phyloP scores from a whole-genome alignment of 1,140 invertebrate genomes.

The Lethrus apterus region DNA sequence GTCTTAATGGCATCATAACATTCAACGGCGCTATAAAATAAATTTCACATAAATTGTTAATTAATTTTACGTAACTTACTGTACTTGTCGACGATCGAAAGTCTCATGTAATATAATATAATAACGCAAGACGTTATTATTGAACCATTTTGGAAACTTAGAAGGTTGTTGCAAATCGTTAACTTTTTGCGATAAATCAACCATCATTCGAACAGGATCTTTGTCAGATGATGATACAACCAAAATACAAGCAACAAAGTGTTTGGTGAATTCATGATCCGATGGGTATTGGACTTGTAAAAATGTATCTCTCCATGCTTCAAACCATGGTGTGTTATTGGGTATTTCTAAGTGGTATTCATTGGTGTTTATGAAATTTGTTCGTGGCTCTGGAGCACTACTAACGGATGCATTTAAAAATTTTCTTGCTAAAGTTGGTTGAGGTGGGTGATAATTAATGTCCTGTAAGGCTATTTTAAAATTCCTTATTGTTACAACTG shows the following conservation, averaged over 20 bases:
- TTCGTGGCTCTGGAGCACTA: conserved; percentile 59
- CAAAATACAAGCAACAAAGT: conserved; percentile 85
- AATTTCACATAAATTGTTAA: background rate
- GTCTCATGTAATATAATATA: conserved; percentile 86
- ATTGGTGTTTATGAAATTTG: conserved; percentile 46
- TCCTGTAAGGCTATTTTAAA: conserved; percentile 75
- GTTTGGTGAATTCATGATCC: conserved; percentile 92
- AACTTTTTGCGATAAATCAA: conserved; percentile 67
- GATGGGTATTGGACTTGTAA: conserved; percentile 81
- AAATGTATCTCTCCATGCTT: conserved; percentile 89
- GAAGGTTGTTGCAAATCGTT: conserved; percentile 68
- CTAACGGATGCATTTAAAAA: conserved; percentile 81
- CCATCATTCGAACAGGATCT: conserved; percentile 71
- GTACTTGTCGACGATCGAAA: conserved; percentile 19
- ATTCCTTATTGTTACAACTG: conserved; percentile 62
- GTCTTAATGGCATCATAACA: conserved; percentile 78
- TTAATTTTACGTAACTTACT: conserved; percentile 20
- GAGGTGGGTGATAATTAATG: conserved; percentile 71
- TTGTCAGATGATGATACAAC: conserved; percentile 76
- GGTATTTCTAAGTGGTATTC: conserved; percentile 57
- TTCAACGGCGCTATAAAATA: conserved; percentile 63
- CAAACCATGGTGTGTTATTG: conserved; percentile 86
- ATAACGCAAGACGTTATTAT: conserved; percentile 73
- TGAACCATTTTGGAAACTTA: conserved; percentile 88
- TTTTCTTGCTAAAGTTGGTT: conserved; percentile 74